Conservation (phyloP, 64 coral and sea anemone genomes). For the Montipora efflorescens region DNA sequence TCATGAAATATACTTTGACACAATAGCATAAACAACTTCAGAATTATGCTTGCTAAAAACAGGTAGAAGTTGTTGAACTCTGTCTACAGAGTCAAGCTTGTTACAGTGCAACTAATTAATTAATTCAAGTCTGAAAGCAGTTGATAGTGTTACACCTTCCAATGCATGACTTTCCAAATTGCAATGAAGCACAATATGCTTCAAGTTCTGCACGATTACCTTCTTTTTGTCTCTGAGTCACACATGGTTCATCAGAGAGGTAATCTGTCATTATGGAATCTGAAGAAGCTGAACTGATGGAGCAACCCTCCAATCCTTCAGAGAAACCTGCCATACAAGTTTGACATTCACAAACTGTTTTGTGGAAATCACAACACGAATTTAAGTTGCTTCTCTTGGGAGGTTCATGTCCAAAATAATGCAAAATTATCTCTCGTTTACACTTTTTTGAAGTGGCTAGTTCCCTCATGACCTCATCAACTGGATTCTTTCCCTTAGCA, state of each 20-base stretch:
- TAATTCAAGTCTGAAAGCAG: background rate
- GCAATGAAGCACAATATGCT: background rate
- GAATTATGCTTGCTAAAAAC: too few species aligned
- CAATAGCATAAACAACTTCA: too few species aligned
- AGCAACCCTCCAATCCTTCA: background rate
- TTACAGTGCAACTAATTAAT: background rate
- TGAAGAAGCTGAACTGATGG: background rate
- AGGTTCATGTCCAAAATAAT: background rate
- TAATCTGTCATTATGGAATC: too few species aligned
- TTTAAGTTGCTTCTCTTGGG: background rate
- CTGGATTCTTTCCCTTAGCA: background rate
- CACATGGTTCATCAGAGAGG: background rate
- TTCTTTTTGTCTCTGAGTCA: background rate
- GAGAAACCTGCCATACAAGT: background rate
- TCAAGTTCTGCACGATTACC: background rate
- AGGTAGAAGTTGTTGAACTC: background rate
- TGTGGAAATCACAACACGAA: constrained; percentile 3
- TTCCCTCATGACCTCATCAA: background rate
- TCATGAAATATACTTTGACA: too few species aligned
- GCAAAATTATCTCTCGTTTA: background rate
- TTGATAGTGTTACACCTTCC: background rate
- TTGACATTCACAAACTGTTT: background rate
- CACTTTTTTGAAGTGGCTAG: background rate
- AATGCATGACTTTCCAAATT: constrained; percentile 12
- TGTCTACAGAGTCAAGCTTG: background rate